Evolutionary conservation across 2,113 vertebrate genomes (phyloP).

Genomic region (Blennius ocellaris): DNA sequence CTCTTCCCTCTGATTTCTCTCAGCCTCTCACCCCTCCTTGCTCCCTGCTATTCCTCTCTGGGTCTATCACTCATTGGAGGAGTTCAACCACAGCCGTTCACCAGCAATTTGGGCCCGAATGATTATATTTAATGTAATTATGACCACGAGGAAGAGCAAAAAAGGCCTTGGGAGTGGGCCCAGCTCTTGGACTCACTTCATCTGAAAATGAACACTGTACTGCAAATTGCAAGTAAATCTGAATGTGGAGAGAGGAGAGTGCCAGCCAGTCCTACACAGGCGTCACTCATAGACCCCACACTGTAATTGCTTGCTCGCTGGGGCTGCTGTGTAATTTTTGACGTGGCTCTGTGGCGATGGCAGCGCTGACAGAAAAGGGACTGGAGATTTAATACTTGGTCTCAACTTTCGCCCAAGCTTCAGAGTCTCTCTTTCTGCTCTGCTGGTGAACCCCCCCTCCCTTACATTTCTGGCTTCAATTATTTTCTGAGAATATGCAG

Average conservation of each 20-base stretch:
- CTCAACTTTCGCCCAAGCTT: slow-evolving; percentile 48
- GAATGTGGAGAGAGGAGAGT: slow-evolving; percentile 49
- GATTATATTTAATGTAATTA: slow-evolving; percentile 70
- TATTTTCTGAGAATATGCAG: slow-evolving; percentile 23
- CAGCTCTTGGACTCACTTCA: slow-evolving; percentile 47
- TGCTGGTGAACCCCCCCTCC: not conserved
- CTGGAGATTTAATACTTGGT: slow-evolving; percentile 67
- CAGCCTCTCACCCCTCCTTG: slow-evolving; percentile 37
- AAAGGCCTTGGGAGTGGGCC: slow-evolving; percentile 23
- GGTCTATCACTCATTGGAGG: slow-evolving; percentile 28
- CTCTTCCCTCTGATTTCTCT: slow-evolving; percentile 44
- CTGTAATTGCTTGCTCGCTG: slow-evolving; percentile 77
- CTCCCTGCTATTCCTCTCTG: slow-evolving; percentile 30
- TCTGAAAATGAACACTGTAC: slow-evolving; percentile 52
- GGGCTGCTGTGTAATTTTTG: slow-evolving; percentile 75
- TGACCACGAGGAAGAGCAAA: slow-evolving; percentile 20
- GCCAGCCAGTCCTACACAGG: slow-evolving; percentile 62
- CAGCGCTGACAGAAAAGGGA: slow-evolving; percentile 65
- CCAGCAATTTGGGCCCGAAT: slow-evolving; percentile 57
- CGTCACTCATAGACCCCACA: slow-evolving; percentile 65
- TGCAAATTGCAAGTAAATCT: slow-evolving; percentile 64
- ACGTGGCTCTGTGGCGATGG: slow-evolving; percentile 51
- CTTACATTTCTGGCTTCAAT: slow-evolving; percentile 38
- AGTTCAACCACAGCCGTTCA: slow-evolving; percentile 45
- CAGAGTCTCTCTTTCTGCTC: slow-evolving; percentile 34